Evolutionary conservation across 2,888 invertebrate genomes (phyloP), one percentile per base, ranked within the genome.

Genomic region (Chaetogeoica ovagalla): DNA sequence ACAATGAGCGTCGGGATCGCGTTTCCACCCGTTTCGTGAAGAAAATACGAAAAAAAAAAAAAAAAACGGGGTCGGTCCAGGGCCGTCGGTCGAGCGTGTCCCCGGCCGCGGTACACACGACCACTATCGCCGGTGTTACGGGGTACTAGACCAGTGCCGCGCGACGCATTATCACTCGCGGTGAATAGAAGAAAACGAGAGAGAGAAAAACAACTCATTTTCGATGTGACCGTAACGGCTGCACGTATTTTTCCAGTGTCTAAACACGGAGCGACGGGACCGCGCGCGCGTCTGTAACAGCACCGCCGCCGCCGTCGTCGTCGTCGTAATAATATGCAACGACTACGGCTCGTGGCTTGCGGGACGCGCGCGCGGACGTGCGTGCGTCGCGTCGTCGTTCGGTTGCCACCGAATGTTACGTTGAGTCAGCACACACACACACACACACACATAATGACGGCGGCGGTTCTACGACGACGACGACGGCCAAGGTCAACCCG

Each of bases 231-330:
- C 79, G 79, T 71, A 79, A 79, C 79, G 79, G 70, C 70, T 57
- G 79, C 79, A 79, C 79, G 79, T 79, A 71, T 71, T 63, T 79
- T 79, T 79, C 79, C 79, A 63, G 63, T 17, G 79, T 63, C 77
- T 62, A 77, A 77, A 70, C 70, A 39, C 70, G 62, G 63, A 17
- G 21, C 1, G 19, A 57, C 66, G 37, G 55, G 30, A 30, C 17
- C 60, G 63, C 39, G 55, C 6, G 19, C 15, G 52, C 52, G 60
- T 21, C 30, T 30, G 30, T 1, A 2, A 30, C 30, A 30, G 11
- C 43, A 43, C 7, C 39, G 55, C 19, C 37, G 19, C n/a, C 0
- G 3, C 11, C 11, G 39, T 43, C 11, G 30, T 70, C 70, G 37
- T 43, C 30, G 30, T 30, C 30, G 30, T 30, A 30, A 30, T 30